Conservation (phyloP, 2,888 invertebrate genomes). For the Nineta flava region DNA sequence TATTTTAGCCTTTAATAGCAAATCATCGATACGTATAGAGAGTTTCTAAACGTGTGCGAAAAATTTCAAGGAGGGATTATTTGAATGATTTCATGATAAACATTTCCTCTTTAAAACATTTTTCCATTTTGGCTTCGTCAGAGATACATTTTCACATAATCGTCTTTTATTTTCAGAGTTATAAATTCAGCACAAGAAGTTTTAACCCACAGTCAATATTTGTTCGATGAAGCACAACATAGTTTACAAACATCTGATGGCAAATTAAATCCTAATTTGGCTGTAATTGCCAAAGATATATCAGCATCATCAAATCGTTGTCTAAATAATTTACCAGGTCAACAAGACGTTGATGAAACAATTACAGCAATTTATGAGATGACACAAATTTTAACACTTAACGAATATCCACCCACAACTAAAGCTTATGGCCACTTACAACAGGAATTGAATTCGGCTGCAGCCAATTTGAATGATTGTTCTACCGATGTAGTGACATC, state of each 20-base stretch:
- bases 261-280: constrained; percentile 42
- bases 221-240: constrained; percentile 71
- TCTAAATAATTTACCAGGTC: constrained; percentile 80
- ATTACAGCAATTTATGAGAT: constrained; percentile 67
- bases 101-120: too few species aligned
- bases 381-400: constrained; percentile 52
- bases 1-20: too few species aligned
- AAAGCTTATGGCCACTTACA: constrained; percentile 69
- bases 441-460: constrained; percentile 68
- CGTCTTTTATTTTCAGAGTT: constrained; percentile 24
- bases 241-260: constrained; percentile 50
- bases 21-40: too few species aligned
- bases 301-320: constrained; percentile 41
- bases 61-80: too few species aligned
- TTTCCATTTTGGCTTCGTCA: too few species aligned
- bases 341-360: constrained; percentile 84
- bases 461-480: constrained; percentile 68
- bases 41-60: too few species aligned
- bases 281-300: constrained; percentile 60
- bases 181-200: constrained; percentile 64
- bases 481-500: constrained; percentile 69
- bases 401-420: constrained; percentile 58
- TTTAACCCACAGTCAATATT: constrained; percentile 54
- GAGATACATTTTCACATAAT: too few species aligned
- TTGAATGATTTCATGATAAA: too few species aligned